phyloP scores from a whole-genome alignment of 2,113 vertebrate genomes.

The Peromyscus californicus region DNA sequence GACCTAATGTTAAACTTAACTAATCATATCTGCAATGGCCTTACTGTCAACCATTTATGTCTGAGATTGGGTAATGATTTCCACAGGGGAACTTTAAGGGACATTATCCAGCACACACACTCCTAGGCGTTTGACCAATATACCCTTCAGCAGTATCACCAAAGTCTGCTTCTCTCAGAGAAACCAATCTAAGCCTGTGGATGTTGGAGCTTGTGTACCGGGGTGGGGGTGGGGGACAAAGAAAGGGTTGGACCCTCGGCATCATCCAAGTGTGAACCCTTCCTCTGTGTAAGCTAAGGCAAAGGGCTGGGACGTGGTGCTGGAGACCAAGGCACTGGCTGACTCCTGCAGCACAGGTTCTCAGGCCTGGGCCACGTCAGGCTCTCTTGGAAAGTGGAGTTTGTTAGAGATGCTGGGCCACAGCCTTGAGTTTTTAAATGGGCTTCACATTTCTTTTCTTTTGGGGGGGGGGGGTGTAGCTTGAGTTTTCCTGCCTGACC shows the following conservation, averaged over 20 bases:
- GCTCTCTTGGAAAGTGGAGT: fast-evolving
- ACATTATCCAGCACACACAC: fast-evolving
- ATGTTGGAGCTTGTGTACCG: neutral
- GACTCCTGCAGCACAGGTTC: neutral
- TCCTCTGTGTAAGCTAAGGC: neutral
- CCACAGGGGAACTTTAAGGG: neutral
- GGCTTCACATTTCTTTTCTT: neutral
- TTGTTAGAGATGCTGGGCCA: neutral
- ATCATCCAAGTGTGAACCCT: neutral
- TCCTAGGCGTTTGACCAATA: neutral
- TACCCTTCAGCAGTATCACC: fast-evolving
- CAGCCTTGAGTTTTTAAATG: fast-evolving
- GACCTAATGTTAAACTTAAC: neutral
- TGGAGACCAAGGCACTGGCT: fast-evolving
- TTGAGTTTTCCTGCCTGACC: no score
- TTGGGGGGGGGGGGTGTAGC: fast-evolving
- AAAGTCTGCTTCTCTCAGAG: neutral
- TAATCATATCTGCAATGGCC: neutral
- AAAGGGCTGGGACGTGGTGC: fast-evolving
- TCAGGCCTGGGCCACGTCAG: fast-evolving
- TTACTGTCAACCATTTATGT: neutral
- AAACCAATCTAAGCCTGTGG: neutral
- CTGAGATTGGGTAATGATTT: neutral
- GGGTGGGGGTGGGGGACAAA: fast-evolving
- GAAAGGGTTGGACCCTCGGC: neutral